Evolutionary conservation across 2,888 invertebrate genomes (phyloP), one percentile per base, ranked within the genome.

Genomic region (Amiota mariae): DNA sequence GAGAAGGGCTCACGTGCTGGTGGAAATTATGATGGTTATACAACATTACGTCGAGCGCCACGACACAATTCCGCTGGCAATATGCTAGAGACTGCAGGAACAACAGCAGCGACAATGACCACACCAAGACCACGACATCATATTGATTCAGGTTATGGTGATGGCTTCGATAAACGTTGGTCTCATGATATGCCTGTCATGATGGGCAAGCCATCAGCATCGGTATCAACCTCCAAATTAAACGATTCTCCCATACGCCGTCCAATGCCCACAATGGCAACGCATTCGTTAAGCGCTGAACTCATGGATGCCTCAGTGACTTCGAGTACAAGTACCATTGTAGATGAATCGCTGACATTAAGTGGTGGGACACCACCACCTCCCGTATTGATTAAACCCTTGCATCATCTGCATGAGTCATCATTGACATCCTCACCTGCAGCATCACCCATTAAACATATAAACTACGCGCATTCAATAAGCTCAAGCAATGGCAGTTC

Each of bases 81-180:
- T 74, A 82, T 89, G 70, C 79, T 89, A 73, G 89, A 89, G 61
- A 81, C 87, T 48, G 54, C 80, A 59, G 18, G 18, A 49, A 74
- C 79, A 46, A 79, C 73, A 46, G 81, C 83, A 49, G 36, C 36
- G 6, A 54, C 80, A 59, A 10, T 20, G 49, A 74, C 79, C 49
- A 80, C 73, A 46, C 82, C 85, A 49, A 85, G 87, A 59, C 82
- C 81, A 36, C 83, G 92, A 75, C 95, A 96, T 89, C 96, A 96
- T 72, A 94, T 96, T 20, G 97, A 97, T 89, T 96, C 96, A 77
- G 97, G 97, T 0, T 97, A 97, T 90, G 95, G 95, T 89, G 97
- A 97, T 89, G 94, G 95, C 0, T 91, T 94, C 67, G 95, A 95
- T 82, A 95, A 95, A 88, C 92, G 95, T 85, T 95, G 95, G 95